These are phyloP conservation scores for Zapornia atra DNA, from an alignment of 2,113 vertebrate species.

Conservation along the genomic window DNA sequence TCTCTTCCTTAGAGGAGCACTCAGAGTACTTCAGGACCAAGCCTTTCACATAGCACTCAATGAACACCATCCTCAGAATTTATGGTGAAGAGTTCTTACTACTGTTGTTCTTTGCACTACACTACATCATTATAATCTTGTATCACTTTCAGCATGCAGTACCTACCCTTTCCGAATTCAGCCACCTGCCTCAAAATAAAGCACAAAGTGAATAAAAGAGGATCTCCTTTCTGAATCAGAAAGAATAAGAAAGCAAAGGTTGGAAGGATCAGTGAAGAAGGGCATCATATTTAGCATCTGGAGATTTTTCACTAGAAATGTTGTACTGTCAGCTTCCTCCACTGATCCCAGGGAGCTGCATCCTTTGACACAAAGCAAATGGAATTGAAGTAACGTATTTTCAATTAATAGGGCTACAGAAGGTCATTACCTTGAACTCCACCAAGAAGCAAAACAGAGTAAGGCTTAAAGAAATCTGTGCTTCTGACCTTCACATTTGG, in stretches of 20 bases:
- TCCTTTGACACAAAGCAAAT: neutral
- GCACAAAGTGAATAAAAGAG: neutral
- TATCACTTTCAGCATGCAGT: neutral
- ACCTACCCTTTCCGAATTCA: neutral
- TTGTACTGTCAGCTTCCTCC: neutral
- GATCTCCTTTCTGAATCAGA: neutral
- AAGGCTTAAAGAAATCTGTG: neutral
- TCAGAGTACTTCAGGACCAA: neutral
- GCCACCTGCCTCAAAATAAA: neutral
- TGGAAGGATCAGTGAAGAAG: neutral
- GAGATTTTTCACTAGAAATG: neutral
- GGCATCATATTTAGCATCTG: neutral
- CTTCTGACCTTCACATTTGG: neutral
- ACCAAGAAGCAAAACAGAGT: neutral
- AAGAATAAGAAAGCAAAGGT: neutral
- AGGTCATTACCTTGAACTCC: neutral
- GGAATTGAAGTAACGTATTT: neutral
- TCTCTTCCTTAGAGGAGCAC: neutral
- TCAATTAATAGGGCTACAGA: neutral
- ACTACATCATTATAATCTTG: neutral
- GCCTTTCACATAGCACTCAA: neutral
- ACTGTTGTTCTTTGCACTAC: neutral
- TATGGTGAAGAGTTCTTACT: neutral
- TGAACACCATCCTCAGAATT: neutral
- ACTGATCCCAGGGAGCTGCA: neutral